Base-by-base conservation (phyloP, 2,113 vertebrate species). In the Peromyscus leucopus region DNA sequence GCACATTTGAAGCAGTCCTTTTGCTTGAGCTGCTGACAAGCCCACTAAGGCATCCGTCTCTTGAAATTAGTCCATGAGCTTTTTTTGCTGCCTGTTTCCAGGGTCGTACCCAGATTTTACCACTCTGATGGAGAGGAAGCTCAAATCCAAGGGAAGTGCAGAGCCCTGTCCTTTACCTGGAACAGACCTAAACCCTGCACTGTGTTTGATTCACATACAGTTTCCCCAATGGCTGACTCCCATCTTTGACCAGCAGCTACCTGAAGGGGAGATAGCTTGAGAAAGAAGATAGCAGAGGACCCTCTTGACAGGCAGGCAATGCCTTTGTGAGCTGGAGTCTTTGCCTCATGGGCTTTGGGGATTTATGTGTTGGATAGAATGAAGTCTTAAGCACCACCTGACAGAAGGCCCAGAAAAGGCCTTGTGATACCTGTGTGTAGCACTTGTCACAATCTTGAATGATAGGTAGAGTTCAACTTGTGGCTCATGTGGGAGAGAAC, bases 191-290 rank as follows among this genome's bases (percentile, higher is more conserved):
- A 92, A 42, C 59, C 39, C 39, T 94, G 57, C 21, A 46, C 48
- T 63, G 4, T 69, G 17, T 95, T 76, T 76, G 79, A 46, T 90
- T 90, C 19, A 19, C 36, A 19, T 31, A 31, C 2, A 12, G 42
- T 87, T 85, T 89, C 51, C 63, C 11, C 83, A 96, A 67, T 93
- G 69, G 31, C 21, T 84, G 33, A 61, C 80, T n/a, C 76, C 39
- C 39, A 5, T 78, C 55, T 93, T 88, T 2, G 0, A 21, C 59
- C 31, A 90, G 51, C 31, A 71, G 42, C 65, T 87, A 6, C 46
- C 69, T 46, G 76, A 82, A 61, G 22, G 24, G 80, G 51, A 80
- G 48, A 21, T 16, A 24, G 31, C 75, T 94, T 63, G 42, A 59
- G 57, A 82, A 94, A 89, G 17, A 80, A 51, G 51, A 51, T 0